phyloP scores from a whole-genome alignment of 2,888 invertebrate genomes.

The Masnerella sp. region DNA sequence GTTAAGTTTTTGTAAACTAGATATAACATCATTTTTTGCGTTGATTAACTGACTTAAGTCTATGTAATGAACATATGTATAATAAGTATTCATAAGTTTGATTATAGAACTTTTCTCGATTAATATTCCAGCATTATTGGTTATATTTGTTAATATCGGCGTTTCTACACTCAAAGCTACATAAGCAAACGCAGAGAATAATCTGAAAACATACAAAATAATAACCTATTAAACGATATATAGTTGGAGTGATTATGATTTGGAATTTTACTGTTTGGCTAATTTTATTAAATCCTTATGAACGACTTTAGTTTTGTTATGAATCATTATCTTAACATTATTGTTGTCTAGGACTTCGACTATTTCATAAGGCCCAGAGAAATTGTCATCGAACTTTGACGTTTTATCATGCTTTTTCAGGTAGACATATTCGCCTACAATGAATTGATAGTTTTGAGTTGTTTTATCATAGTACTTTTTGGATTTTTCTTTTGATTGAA shows the following conservation, averaged over 20 bases:
- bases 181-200: too few relatives aligned
- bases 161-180: too few relatives aligned
- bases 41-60: too few relatives aligned
- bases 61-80: too few relatives aligned
- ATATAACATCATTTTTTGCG: too few relatives aligned
- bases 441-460: neutral
- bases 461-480: conserved; percentile 9
- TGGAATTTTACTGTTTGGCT: too few relatives aligned
- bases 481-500: neutral
- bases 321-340: neutral
- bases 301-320: neutral
- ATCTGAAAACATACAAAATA: too few relatives aligned
- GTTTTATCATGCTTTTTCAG: neutral
- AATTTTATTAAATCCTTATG: neutral
- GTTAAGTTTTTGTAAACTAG: too few relatives aligned
- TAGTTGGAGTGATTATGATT: neutral
- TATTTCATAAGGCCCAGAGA: neutral
- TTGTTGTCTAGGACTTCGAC: neutral
- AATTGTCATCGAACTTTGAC: conserved; percentile 10
- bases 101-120: too few relatives aligned
- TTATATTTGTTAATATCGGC: too few relatives aligned
- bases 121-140: too few relatives aligned
- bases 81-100: too few relatives aligned
- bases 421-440: neutral
- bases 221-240: neutral